A percentile compares a stretch with the other conserved stretches of the same genome.
phyloP scores from a whole-genome alignment of 2,113 vertebrate genomes.

The Amia ocellicauda region DNA sequence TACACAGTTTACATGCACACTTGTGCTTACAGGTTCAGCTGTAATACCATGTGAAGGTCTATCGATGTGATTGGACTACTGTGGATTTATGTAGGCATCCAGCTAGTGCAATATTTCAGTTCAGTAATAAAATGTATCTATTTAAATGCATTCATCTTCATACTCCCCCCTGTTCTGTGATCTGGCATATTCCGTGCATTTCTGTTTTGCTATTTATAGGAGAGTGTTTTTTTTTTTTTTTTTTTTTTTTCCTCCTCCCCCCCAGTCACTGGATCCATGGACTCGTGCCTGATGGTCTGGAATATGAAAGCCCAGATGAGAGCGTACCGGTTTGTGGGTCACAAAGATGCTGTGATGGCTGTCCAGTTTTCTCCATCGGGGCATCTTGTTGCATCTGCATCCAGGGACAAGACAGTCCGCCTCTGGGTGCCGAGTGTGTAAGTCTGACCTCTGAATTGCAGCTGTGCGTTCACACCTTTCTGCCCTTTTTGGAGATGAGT shows the following conservation, averaged over 20 bases:
- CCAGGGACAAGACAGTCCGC: constrained; percentile 91
- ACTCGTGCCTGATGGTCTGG: constrained; percentile 92
- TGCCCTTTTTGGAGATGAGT: too few species aligned
- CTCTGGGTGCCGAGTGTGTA: constrained; percentile 92
- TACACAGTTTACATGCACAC: too few species aligned
- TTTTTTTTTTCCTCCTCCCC: constrained; percentile 12
- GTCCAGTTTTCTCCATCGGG: constrained; percentile 95
- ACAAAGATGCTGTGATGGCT: constrained; percentile 82
- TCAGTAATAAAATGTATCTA: too few species aligned
- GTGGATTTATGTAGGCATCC: too few species aligned
- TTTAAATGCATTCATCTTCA: too few species aligned
- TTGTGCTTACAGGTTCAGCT: too few species aligned
- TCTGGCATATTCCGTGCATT: too few species aligned
- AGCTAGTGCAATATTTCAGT: too few species aligned
- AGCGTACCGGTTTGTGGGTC: constrained; percentile 86
- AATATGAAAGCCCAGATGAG: constrained; percentile 88
- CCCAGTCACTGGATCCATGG: constrained; percentile 88
- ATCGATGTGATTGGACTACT: too few species aligned
- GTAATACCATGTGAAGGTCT: too few species aligned
- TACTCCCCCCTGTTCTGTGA: too few species aligned
- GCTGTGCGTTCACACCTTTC: neutral
- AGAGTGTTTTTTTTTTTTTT: neutral
- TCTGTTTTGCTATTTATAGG: too few species aligned
- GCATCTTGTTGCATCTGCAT: constrained; percentile 87
- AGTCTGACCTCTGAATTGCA: constrained; percentile 39